Evolutionary conservation across 1,140 invertebrate species (phyloP), one percentile per base, ranked within the genome.

Genomic region (Drosophila nikananu): DNA sequence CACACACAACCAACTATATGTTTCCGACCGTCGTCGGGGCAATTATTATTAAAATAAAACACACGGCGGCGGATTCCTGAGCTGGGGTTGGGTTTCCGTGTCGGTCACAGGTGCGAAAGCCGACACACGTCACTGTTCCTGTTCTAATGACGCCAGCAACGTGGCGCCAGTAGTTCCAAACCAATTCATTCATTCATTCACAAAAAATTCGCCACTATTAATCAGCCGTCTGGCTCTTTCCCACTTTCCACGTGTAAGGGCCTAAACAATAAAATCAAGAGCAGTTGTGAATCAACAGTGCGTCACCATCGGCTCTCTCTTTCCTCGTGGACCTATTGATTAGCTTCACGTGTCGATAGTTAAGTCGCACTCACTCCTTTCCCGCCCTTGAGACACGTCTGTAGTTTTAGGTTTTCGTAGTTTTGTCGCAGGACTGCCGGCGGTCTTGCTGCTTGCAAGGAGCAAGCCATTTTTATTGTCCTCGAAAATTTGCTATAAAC

Each of bases 281-380:
- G 65, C 60, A 61, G 46, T 73, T 87, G 57, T 87, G 83, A 83
- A 86, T 89, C 83, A 86, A 86, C 83, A 86, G 80, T 83, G 80
- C 83, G 84, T 89, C 84, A 86, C 84, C 82, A 83, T 32, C 42
- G 48, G 48, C 44, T 39, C 21, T 17, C 19, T 13, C 2, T 10
- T 5, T 21, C 5, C 70, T 17, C 21, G 19, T 42, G 57, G 61
- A 46, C 58, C 84, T 87, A 86, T 86, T 86, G 83, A 86, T 86
- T 86, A 66, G 84, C 84, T 89, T 86, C 83, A 86, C 83, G 83
- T 86, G 83, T 64, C 84, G 64, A 77, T 83, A 89, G 57, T 83
- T 80, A 77, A 30, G 30, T 27, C 32, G 37, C 55, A 30, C 46
- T 37, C 59, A 66, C 48, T 39, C 60, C 48, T 42, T 35, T 39